A percentile compares a stretch with the other conserved stretches of the same genome.
Conservation (phyloP, 1,140 invertebrate species). For the Cotesia typhae region DNA sequence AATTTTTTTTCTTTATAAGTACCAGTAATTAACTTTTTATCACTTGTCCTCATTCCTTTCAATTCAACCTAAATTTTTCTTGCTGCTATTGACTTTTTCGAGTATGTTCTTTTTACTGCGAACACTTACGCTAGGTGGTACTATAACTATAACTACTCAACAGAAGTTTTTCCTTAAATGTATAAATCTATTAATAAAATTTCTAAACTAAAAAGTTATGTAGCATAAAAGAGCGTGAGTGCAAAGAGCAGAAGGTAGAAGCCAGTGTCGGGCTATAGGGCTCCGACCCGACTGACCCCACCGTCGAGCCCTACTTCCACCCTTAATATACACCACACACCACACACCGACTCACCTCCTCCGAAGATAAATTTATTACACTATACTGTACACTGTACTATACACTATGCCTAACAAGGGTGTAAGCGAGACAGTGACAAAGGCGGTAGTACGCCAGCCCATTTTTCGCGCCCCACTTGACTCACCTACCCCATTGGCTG, state of each 20-base stretch:
- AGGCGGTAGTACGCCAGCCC: slow-evolving; percentile 57
- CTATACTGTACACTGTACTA: no score
- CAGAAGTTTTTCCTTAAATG: no score
- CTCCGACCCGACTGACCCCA: slow-evolving; percentile 64
- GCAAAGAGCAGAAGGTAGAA: slow-evolving; percentile 53
- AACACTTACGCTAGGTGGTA: no score
- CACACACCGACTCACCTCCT: no score
- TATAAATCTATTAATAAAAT: neutral
- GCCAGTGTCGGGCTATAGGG: slow-evolving; percentile 55
- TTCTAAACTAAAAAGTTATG: slow-evolving; percentile 12
- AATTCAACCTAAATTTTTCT: no score
- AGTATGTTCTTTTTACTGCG: no score
- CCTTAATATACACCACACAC: slow-evolving; percentile 54
- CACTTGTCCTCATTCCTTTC: no score
- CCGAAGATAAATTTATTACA: no score
- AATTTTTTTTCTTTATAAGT: no score
- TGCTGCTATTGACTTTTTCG: no score
- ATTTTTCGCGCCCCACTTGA: slow-evolving; percentile 64
- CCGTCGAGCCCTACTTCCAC: slow-evolving; percentile 55
- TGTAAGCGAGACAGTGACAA: slow-evolving; percentile 5
- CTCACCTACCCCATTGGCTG: slow-evolving; percentile 60
- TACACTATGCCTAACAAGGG: slow-evolving; percentile 9
- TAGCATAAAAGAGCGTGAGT: slow-evolving; percentile 15
- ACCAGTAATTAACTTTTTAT: no score
- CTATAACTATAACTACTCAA: no score